Evolutionary conservation across 2,888 invertebrate genomes (phyloP).

Genomic region (Hydraecia micacea): DNA sequence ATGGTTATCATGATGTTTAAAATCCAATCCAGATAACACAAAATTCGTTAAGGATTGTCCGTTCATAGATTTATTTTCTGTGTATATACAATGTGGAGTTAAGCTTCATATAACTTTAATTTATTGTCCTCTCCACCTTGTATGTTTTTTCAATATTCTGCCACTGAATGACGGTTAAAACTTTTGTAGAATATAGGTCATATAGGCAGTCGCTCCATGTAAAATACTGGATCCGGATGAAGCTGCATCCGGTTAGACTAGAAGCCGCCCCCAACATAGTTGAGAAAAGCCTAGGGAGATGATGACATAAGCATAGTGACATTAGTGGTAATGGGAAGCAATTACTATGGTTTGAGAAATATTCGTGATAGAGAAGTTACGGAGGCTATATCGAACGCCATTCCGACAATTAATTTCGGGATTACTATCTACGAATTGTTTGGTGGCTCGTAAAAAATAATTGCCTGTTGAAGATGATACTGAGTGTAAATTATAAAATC

Average conservation of each 20-base stretch:
- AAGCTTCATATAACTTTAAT: neutral
- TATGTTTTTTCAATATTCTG: neutral
- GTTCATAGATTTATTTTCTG: neutral
- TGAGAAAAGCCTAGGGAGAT: neutral
- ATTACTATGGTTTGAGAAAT: constrained; percentile 13
- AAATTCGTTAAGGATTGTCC: neutral
- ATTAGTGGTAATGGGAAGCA: neutral
- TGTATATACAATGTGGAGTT: neutral
- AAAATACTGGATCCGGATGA: neutral
- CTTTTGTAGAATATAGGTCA: neutral
- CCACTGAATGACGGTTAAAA: neutral
- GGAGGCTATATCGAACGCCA: constrained; percentile 20
- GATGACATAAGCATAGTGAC: neutral
- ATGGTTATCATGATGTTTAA: neutral
- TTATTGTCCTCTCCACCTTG: neutral
- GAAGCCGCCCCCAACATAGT: neutral
- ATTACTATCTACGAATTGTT: constrained; percentile 50
- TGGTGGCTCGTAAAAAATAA: constrained; percentile 55
- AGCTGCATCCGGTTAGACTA: neutral
- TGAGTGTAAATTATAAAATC: neutral
- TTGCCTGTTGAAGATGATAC: constrained; percentile 33
- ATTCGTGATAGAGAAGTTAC: constrained; percentile 23
- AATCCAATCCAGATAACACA: neutral
- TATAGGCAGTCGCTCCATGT: neutral
- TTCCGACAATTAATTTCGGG: constrained; percentile 45